A percentile compares a stretch with the other conserved stretches of the same genome.
Evolutionary conservation across 1,140 invertebrate species (phyloP).

Genomic region (Ditylenchus dipsaci): DNA sequence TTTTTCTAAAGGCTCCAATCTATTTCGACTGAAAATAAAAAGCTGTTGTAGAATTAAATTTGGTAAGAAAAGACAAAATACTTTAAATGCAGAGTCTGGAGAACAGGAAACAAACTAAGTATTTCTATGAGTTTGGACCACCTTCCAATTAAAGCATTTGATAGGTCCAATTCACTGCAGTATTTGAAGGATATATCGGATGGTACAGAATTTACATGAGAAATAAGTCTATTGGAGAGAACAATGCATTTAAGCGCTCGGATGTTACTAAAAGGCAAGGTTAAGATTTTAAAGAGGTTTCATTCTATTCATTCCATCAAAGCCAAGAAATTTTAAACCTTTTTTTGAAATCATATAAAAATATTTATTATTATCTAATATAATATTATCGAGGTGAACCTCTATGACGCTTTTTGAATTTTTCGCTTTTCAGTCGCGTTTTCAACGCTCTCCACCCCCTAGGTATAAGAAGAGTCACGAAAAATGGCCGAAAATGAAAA

Average conservation of each 20-base stretch:
- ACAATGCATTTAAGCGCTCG: constrained; percentile 5
- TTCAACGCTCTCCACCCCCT: too few relatives aligned
- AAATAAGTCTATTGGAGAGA: not conserved
- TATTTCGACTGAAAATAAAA: constrained; percentile 21
- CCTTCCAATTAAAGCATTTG: constrained; percentile 20
- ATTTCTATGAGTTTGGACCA: constrained; percentile 25
- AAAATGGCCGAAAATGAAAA: too few relatives aligned
- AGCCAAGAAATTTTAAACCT: not conserved
- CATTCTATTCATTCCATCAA: too few relatives aligned
- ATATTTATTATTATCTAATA: not conserved
- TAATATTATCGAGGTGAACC: too few relatives aligned
- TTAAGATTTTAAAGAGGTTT: too few relatives aligned
- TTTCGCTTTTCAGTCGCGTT: too few relatives aligned
- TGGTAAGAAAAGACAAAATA: not conserved
- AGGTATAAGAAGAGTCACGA: too few relatives aligned
- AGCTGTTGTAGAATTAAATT: not conserved
- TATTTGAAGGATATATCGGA: not conserved
- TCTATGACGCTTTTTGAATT: too few relatives aligned
- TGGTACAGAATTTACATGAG: not conserved
- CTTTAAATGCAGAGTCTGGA: constrained; percentile 21
- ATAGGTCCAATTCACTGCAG: constrained; percentile 23
- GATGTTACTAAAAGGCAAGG: constrained; percentile 1
- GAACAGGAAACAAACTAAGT: constrained; percentile 17
- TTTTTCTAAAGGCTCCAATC: constrained; percentile 17
- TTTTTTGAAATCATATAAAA: not conserved